Base-by-base conservation (phyloP, 2,113 vertebrate species). In the Propithecus coquereli region DNA sequence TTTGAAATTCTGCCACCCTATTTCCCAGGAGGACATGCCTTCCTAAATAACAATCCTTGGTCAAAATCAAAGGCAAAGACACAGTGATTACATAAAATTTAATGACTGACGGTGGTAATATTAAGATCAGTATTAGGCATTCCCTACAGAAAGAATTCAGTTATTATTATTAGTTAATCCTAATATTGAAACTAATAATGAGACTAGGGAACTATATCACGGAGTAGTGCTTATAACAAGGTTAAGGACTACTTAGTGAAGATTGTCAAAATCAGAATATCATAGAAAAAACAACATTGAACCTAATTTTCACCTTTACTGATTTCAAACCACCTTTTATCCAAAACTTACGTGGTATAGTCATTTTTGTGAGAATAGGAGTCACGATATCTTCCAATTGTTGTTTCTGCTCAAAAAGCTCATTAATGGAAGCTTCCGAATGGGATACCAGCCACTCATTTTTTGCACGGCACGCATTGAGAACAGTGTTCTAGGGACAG, bases 371-470 rank as follows among this genome's bases (percentile, higher is more conserved):
- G n/a, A 99, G 95, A 81, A 99, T 95, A 9, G 98, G 97, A 83
- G 96, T 96, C 66, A 99, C 85, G 6, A 94, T 87, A 1, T 98
- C 96, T 91, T 99, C 98, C 7, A 99, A 47, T 3, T 98, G 98
- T 54, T 98, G 98, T 84, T 96, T 98, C 90, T 99, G 99, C 37
- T 98, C 98, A 23, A 90, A n/a, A 84, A 99, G 95, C 14, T 99
- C 99, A 30, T 98, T 95, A 2, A 97, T 82, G 12, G 98, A 97
- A 63, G 98, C 92, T 57, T 98, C 96, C 57, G 97, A 90, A 27
- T 97, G 83, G 9, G 94, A 98, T 92, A 98, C 98, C 50, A 99
- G 93, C 99, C 99, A 99, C 43, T 99, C 98, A 2, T 63, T 98
- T 96, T 98, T 99, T 27, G 92, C 17, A 45, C 97, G 97, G 85